These are phyloP conservation scores for Ochropleura plecta DNA, from an alignment of 2,888 invertebrate species.

Conservation along the genomic window DNA sequence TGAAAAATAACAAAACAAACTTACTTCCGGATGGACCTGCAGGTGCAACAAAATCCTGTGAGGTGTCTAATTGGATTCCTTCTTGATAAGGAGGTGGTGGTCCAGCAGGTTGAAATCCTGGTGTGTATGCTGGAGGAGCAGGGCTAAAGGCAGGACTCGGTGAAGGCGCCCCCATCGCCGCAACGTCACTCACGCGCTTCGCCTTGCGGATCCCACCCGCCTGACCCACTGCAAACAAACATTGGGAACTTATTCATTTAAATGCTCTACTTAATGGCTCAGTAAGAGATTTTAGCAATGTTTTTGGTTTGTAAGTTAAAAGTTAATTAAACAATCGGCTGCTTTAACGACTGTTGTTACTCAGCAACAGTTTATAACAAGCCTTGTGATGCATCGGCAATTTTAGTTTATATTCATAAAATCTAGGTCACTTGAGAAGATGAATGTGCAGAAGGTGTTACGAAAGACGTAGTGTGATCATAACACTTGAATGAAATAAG, in stretches of 20 bases:
- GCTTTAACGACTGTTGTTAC: slow-evolving; percentile 8
- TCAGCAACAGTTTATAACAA: slow-evolving; percentile 11
- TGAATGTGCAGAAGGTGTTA: slow-evolving; percentile 5
- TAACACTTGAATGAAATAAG: slow-evolving; percentile 15
- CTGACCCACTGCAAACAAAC: slow-evolving; percentile 77
- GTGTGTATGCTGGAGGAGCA: slow-evolving; percentile 72
- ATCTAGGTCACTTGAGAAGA: slow-evolving; percentile 1
- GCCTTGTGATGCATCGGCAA: slow-evolving; percentile 1
- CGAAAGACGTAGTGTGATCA: neutral
- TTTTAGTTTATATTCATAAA: neutral
- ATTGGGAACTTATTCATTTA: neutral
- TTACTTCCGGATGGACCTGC: slow-evolving; percentile 75
- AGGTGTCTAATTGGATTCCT: slow-evolving; percentile 82
- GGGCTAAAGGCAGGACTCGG: slow-evolving; percentile 80
- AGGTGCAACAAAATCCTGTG: slow-evolving; percentile 77
- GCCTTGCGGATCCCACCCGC: slow-evolving; percentile 89
- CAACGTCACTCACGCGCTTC: slow-evolving; percentile 93
- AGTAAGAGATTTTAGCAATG: neutral
- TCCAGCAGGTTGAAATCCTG: slow-evolving; percentile 76
- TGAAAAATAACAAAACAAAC: slow-evolving; percentile 43
- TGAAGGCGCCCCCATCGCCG: slow-evolving; percentile 91
- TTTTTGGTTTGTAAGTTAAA: neutral
- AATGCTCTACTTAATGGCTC: neutral
- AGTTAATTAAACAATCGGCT: neutral
- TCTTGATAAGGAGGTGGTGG: slow-evolving; percentile 83